phyloP scores from a whole-genome alignment of 2,888 invertebrate genomes.

The Spisula subtruncata region DNA sequence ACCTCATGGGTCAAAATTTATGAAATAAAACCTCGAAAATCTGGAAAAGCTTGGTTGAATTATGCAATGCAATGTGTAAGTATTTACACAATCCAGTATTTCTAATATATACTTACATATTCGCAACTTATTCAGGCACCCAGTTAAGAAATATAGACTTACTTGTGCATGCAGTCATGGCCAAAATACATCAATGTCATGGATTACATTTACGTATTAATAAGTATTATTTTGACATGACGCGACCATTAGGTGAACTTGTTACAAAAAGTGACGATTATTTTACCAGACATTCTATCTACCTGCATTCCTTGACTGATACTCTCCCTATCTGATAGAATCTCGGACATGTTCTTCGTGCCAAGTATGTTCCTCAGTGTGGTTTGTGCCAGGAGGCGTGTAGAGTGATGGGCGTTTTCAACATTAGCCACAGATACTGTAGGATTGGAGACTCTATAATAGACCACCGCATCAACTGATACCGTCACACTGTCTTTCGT shows the following conservation, averaged over 20 bases:
- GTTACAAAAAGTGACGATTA: background rate
- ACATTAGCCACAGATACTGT: constrained; percentile 98
- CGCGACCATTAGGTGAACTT: background rate
- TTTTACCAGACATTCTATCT: background rate
- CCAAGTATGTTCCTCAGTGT: constrained; percentile 95
- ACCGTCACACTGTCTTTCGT: constrained; percentile 99
- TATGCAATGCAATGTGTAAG: too few relatives aligned
- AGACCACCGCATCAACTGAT: constrained; percentile 95
- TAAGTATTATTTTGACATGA: background rate
- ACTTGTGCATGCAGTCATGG: too few relatives aligned
- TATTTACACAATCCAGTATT: too few relatives aligned
- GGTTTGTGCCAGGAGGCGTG: constrained; percentile 92
- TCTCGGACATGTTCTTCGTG: constrained; percentile 97
- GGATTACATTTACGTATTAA: too few relatives aligned
- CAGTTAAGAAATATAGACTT: too few relatives aligned
- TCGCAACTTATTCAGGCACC: too few relatives aligned
- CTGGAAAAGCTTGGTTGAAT: too few relatives aligned
- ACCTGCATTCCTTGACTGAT: constrained; percentile 95
- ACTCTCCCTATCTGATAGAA: constrained; percentile 97
- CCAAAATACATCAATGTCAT: too few relatives aligned
- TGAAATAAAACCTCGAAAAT: too few relatives aligned
- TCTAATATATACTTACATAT: too few relatives aligned
- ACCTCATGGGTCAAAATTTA: too few relatives aligned
- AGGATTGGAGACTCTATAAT: constrained; percentile 94
- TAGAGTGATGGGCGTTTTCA: constrained; percentile 98